phyloP scores from a whole-genome alignment of 2,888 invertebrate genomes.

The Lampropteryx suffumata region DNA sequence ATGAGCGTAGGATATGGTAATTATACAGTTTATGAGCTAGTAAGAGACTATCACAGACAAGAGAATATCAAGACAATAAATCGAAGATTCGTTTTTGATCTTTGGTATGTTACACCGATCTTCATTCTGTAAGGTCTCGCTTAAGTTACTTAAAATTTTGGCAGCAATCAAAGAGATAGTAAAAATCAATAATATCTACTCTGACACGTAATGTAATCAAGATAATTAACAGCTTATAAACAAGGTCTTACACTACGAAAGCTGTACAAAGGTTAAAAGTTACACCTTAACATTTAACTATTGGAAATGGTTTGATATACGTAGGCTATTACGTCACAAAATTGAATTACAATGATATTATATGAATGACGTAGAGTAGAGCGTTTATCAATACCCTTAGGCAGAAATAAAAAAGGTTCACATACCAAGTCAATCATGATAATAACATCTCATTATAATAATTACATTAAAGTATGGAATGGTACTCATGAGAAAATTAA shows the following conservation, averaged over 20 bases:
- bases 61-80: too few relatives aligned
- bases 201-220: constrained; percentile 3
- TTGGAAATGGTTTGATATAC: constrained; percentile 27
- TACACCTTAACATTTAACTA: constrained; percentile 39
- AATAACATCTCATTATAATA: constrained; percentile 15
- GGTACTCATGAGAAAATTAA: constrained; percentile 12
- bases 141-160: too few relatives aligned
- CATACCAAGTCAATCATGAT: constrained; percentile 16
- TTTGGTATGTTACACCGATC: too few relatives aligned
- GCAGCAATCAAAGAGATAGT: too few relatives aligned
- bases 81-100: too few relatives aligned
- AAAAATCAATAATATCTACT: not conserved
- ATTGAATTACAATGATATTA: constrained; percentile 28
- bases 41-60: too few relatives aligned
- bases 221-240: constrained; percentile 27
- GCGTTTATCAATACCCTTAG: constrained; percentile 3
- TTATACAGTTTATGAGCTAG: too few relatives aligned
- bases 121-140: too few relatives aligned
- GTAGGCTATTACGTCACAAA: constrained; percentile 37
- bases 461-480: not conserved
- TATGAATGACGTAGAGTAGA: constrained; percentile 35
- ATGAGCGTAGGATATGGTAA: too few relatives aligned
- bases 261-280: constrained; percentile 37
- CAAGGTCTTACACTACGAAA: constrained; percentile 39
- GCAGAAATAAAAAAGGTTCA: constrained; percentile 7